Percentiles rank a stretch among this genome's conserved stretches.
phyloP scores from a whole-genome alignment of 2,113 vertebrate genomes.

The Protobothrops mucrosquamatus region DNA sequence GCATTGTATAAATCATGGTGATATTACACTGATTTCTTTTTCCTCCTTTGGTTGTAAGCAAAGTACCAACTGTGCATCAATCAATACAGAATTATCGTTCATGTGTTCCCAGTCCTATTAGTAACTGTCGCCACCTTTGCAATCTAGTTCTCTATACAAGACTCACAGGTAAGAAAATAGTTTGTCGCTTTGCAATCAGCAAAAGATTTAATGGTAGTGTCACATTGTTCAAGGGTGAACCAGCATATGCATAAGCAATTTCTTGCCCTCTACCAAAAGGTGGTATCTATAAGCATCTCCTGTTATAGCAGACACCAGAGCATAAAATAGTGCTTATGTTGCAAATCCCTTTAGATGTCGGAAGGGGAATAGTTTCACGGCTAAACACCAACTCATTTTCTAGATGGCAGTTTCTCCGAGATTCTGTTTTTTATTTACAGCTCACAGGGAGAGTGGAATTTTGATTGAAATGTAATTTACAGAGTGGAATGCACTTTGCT shows the following conservation, averaged over 20 bases:
- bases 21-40: not conserved
- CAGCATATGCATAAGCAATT: not conserved
- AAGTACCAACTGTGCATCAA: not conserved
- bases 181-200: not conserved
- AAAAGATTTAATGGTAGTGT: not conserved
- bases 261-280: not conserved
- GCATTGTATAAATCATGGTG: not conserved
- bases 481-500: not conserved
- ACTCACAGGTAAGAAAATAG: not conserved
- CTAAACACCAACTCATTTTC: conserved; percentile 4
- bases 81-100: not conserved
- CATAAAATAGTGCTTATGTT: not conserved
- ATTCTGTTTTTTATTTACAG: conserved; percentile 13
- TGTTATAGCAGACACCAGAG: not conserved
- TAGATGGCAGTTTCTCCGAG: conserved; percentile 9
- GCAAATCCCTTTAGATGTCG: not conserved
- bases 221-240: not conserved
- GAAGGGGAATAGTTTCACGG: conserved; percentile 31
- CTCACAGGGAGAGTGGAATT: not conserved
- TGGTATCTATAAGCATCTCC: not conserved
- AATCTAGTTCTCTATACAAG: not conserved
- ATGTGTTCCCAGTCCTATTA: not conserved
- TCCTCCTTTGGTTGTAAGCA: not conserved
- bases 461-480: conserved; percentile 33
- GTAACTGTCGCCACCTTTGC: not conserved